phyloP scores from a whole-genome alignment of 1,140 invertebrate genomes.

The Fopius arisanus region DNA sequence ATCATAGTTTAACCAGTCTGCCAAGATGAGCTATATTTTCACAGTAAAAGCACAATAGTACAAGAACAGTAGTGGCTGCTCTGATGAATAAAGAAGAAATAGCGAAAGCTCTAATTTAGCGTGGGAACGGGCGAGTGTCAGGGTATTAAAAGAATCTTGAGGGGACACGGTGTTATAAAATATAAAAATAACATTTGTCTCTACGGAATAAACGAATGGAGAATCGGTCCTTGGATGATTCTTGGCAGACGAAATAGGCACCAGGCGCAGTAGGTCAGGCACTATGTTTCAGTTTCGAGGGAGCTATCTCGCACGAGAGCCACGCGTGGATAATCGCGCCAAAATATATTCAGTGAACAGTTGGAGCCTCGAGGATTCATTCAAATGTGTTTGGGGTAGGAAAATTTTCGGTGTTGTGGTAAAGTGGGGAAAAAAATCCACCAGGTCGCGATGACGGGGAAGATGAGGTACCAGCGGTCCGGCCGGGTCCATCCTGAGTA shows the following conservation, averaged over 20 bases:
- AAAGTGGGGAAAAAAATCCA: no score
- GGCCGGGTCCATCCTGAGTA: no score
- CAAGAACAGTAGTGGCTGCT: no score
- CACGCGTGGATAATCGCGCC: slow-evolving; percentile 11
- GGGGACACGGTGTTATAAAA: slow-evolving; percentile 4
- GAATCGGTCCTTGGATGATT: slow-evolving; percentile 25
- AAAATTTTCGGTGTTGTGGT: no score
- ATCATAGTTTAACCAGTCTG: slow-evolving; percentile 5
- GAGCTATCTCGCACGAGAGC: slow-evolving; percentile 34
- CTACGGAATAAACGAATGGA: slow-evolving; percentile 21
- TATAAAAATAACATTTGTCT: slow-evolving; percentile 39
- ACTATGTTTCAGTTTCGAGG: slow-evolving; percentile 38
- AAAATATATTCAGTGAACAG: not conserved
- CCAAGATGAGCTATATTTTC: not conserved
- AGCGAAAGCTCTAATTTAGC: not conserved
- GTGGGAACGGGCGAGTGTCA: not conserved
- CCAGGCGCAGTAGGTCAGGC: slow-evolving; percentile 36
- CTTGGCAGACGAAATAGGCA: slow-evolving; percentile 26
- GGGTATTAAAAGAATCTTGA: not conserved
- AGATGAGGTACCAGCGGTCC: no score
- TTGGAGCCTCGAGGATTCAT: not conserved
- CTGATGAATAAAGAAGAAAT: not conserved
- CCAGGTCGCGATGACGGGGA: no score
- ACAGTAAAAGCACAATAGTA: not conserved
- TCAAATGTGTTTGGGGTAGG: not conserved